Evolutionary conservation across 2,797 vertebrate genomes (phyloP).

Genomic region (Siniperca undulata): DNA sequence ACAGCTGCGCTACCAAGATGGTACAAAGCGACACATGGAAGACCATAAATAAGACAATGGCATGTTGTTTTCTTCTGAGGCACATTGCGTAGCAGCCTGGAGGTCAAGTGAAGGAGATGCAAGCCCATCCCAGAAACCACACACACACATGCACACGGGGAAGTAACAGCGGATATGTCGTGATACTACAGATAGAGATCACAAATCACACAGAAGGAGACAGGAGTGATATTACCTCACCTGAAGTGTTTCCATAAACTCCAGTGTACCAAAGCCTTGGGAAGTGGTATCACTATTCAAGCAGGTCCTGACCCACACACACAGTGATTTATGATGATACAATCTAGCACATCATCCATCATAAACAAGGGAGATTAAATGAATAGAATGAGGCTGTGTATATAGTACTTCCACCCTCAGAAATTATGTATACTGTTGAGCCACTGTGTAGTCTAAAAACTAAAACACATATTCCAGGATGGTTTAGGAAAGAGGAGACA

Average conservation of each 20-base stretch:
- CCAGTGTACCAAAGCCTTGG: conserved; percentile 78
- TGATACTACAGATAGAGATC: conserved; percentile 66
- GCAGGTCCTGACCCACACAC: conserved; percentile 70
- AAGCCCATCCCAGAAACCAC: conserved; percentile 53
- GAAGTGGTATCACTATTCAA: conserved; percentile 73
- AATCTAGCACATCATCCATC: conserved; percentile 71
- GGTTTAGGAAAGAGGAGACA: conserved; percentile 17
- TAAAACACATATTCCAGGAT: conserved; percentile 28
- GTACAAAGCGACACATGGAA: conserved; percentile 68
- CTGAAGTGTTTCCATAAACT: conserved; percentile 83
- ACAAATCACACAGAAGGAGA: conserved; percentile 80
- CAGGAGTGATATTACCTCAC: conserved; percentile 80
- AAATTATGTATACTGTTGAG: conserved; percentile 45
- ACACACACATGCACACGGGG: conserved; percentile 35
- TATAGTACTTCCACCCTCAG: conserved; percentile 31
- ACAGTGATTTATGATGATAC: conserved; percentile 72
- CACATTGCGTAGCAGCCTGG: conserved; percentile 49
- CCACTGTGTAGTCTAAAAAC: conserved; percentile 16
- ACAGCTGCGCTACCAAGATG: conserved; percentile 72
- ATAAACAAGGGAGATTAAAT: conserved; percentile 72
- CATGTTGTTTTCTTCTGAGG: conserved; percentile 80
- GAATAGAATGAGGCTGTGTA: conserved; percentile 58
- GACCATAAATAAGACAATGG: conserved; percentile 83
- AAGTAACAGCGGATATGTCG: conserved; percentile 54
- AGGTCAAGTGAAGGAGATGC: conserved; percentile 82